Conservation (phyloP, 2,797 vertebrate species). For the Enteromius afrohamiltoni region DNA sequence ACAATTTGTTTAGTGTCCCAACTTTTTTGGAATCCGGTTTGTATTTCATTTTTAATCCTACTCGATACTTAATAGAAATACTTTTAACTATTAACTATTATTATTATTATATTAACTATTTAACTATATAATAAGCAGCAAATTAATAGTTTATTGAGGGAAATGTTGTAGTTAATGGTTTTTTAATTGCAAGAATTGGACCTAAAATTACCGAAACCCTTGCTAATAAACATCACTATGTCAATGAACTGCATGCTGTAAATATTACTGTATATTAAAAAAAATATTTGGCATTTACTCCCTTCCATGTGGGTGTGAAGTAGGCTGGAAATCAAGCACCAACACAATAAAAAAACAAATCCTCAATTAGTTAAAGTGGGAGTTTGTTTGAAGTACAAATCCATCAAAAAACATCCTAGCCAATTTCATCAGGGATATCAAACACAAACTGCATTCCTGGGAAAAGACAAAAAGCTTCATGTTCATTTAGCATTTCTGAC, state of each 20-base stretch:
- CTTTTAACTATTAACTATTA: not conserved
- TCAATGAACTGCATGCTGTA: not conserved
- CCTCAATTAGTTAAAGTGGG: conserved; percentile 18
- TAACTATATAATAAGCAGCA: no score
- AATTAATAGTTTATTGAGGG: not conserved
- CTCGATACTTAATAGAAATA: not conserved
- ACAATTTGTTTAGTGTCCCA: no score
- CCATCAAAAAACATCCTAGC: not conserved
- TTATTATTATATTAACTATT: no score
- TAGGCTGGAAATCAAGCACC: conserved; percentile 13
- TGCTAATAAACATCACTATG: not conserved
- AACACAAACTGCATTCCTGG: conserved; percentile 11
- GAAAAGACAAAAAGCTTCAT: conserved; percentile 6
- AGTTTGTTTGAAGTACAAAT: conserved; percentile 33
- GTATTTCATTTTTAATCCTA: no score
- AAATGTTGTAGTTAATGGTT: not conserved
- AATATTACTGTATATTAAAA: conserved; percentile 6
- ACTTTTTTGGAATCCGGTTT: no score
- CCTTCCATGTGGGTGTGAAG: not conserved
- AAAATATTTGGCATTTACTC: not conserved
- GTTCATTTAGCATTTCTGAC: conserved; percentile 7
- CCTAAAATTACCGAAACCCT: not conserved
- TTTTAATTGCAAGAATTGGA: not conserved
- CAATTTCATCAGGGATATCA: conserved; percentile 27
- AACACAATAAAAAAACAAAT: not conserved